Conservation (phyloP, 2,113 vertebrate genomes). For the Hippocampus barbouri region DNA sequence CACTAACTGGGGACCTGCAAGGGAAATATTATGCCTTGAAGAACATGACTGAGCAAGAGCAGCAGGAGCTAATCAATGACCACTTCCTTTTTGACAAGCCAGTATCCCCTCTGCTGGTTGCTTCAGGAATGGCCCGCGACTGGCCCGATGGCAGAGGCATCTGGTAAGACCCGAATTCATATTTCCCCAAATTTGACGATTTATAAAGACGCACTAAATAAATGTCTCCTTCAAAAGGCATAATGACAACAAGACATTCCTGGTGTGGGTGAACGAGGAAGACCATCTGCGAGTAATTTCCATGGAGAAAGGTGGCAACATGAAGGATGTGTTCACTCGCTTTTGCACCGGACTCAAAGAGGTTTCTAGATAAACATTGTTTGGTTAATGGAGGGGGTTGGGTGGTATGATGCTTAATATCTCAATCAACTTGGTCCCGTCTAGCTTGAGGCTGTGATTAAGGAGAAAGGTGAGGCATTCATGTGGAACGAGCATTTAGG, state of each 20-base stretch:
- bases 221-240: neutral
- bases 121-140: conserved; percentile 1
- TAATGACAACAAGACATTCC: conserved; percentile 2
- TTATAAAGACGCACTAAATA: neutral
- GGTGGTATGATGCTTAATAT: neutral
- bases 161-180: neutral
- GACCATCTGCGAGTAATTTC: conserved; percentile 8
- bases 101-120: conserved; percentile 1
- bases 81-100: conserved; percentile 11
- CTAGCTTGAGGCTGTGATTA: conserved; percentile 2
- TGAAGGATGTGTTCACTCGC: conserved; percentile 7
- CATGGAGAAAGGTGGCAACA: conserved; percentile 8
- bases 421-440: neutral
- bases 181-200: neutral
- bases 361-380: neutral
- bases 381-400: neutral
- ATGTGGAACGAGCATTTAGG: conserved; percentile 8
- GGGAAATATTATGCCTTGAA: conserved; percentile 5
- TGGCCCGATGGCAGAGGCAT: conserved; percentile 11
- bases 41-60: neutral
- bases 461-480: conserved; percentile 5
- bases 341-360: conserved; percentile 3
- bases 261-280: conserved; percentile 7
- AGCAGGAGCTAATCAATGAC: neutral
- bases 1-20: neutral